Conservation (phyloP, 2,888 invertebrate species). For the Panzeria rudis region DNA sequence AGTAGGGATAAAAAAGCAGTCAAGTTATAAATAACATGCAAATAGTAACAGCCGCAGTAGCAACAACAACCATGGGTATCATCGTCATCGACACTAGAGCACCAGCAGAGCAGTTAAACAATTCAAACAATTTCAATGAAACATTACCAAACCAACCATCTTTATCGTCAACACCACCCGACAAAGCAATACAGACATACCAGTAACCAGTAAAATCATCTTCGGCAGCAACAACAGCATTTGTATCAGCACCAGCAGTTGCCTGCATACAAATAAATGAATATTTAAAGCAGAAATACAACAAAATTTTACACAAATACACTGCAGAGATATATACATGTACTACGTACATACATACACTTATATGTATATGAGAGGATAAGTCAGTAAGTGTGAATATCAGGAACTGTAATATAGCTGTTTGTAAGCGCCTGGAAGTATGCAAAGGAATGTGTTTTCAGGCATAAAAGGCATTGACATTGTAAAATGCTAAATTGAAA, state of each 20-base stretch:
- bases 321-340: too few species aligned
- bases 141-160: constrained; percentile 70
- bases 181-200: constrained; percentile 2
- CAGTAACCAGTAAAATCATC: constrained; percentile 11
- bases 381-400: constrained; percentile 40
- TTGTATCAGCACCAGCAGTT: constrained; percentile 35
- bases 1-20: not conserved
- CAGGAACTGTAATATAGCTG: constrained; percentile 56
- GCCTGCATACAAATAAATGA: constrained; percentile 61
- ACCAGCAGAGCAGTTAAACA: constrained; percentile 67
- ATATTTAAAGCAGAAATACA: constrained; percentile 65
- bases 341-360: not conserved
- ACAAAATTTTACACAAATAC: constrained; percentile 31
- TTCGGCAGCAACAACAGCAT: constrained; percentile 14
- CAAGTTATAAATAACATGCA: constrained; percentile 67
- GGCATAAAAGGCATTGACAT: constrained; percentile 81
- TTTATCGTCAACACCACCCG: constrained; percentile 50
- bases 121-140: constrained; percentile 76
- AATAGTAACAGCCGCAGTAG: constrained; percentile 64
- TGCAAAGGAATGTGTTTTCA: constrained; percentile 77
- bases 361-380: not conserved
- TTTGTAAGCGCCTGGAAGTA: constrained; percentile 73
- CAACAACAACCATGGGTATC: constrained; percentile 43
- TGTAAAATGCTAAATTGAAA: constrained; percentile 75
- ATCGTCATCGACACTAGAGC: constrained; percentile 61